Evolutionary conservation across 2,888 invertebrate species (phyloP).

Genomic region (Phasia obesa): DNA sequence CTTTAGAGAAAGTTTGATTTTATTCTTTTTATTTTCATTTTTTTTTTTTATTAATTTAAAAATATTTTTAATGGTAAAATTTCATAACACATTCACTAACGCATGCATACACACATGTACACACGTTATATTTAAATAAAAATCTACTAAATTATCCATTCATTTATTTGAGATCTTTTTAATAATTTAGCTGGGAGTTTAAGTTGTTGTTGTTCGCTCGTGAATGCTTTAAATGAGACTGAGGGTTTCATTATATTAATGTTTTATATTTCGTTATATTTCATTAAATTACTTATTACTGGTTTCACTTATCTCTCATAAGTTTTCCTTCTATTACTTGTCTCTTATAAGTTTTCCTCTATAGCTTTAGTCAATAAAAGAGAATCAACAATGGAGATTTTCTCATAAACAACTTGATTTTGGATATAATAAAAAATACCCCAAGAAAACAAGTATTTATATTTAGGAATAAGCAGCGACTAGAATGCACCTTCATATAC

Average conservation of each 20-base stretch:
- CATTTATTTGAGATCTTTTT: not conserved
- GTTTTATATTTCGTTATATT: conserved; percentile 18
- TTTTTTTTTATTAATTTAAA: conserved; percentile 14
- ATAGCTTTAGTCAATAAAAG: not conserved
- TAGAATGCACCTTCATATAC: no score
- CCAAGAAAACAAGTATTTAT: no score
- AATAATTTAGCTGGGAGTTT: not conserved
- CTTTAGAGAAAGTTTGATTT: conserved; percentile 28
- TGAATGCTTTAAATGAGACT: conserved; percentile 52
- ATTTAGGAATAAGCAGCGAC: no score
- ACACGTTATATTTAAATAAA: conserved; percentile 4
- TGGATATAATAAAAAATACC: not conserved
- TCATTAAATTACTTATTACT: not conserved
- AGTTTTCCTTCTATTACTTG: not conserved
- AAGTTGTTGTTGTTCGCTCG: conserved; percentile 39
- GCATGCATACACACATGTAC: not conserved
- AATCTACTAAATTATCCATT: not conserved
- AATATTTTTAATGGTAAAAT: conserved; percentile 44
- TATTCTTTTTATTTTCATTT: not conserved
- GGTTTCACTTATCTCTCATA: not conserved
- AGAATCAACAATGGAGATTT: no score
- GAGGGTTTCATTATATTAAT: conserved; percentile 37
- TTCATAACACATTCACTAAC: conserved; percentile 41
- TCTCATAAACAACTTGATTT: not conserved
- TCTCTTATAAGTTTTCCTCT: no score